Evolutionary conservation across 2,113 vertebrate species (phyloP).

Genomic region (Madoqua kirkii): DNA sequence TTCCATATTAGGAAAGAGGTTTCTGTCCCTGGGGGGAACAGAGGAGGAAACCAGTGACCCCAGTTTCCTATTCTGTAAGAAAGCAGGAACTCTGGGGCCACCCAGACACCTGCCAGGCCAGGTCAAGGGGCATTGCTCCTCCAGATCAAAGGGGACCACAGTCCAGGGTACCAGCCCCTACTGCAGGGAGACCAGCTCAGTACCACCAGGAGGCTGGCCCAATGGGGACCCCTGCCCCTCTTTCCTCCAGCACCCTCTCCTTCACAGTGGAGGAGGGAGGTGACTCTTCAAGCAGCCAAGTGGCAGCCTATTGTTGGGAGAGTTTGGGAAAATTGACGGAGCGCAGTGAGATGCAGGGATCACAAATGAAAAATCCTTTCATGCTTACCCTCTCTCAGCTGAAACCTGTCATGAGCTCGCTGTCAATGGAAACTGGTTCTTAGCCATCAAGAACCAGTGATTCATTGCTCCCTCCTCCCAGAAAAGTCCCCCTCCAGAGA

Average conservation of each 20-base stretch:
- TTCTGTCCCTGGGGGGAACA: neutral
- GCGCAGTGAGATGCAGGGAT: neutral
- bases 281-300: neutral
- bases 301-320: neutral
- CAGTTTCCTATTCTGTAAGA: neutral
- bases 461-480: neutral
- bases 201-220: neutral
- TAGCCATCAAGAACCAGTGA: neutral
- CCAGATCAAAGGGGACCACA: neutral
- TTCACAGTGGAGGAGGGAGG: neutral
- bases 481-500: neutral
- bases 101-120: neutral
- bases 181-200: neutral
- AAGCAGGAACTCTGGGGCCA: neutral
- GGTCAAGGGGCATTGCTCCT: neutral
- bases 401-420: neutral
- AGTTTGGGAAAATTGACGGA: neutral
- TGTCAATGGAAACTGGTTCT: neutral
- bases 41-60: neutral
- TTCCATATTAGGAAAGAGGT: neutral
- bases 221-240: rapidly evolving
- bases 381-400: neutral
- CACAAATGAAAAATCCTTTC: neutral
- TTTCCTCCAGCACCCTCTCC: neutral
- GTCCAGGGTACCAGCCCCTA: neutral